Conservation (phyloP, 2,797 vertebrate genomes). For the Monodelphis domestica region DNA sequence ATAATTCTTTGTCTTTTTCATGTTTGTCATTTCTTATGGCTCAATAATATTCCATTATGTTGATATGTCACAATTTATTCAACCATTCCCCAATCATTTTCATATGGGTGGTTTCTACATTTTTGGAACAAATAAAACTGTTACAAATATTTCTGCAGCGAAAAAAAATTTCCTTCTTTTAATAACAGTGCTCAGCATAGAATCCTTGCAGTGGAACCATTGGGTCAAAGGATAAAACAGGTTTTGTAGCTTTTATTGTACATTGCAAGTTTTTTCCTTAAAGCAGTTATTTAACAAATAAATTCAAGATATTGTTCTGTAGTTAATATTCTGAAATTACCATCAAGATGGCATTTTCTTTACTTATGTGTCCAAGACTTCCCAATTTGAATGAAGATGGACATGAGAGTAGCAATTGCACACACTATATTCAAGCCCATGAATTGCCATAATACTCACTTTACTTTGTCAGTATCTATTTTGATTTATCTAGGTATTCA, state of each 20-base stretch:
- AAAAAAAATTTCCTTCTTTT: neutral
- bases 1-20: constrained; percentile 4
- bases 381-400: neutral
- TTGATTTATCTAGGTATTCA: neutral
- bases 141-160: neutral
- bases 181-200: neutral
- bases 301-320: neutral
- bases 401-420: neutral
- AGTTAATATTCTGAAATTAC: neutral
- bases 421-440: neutral
- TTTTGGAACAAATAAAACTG: neutral
- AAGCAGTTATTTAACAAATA: neutral
- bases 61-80: neutral
- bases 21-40: neutral
- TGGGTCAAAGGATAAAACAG: neutral
- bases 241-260: neutral
- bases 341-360: neutral
- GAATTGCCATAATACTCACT: neutral
- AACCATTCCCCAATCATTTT: neutral
- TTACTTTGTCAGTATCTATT: neutral
- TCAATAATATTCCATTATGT: neutral
- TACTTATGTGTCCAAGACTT: neutral
- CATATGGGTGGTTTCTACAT: neutral
- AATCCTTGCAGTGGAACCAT: neutral
- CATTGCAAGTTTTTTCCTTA: neutral